A percentile compares a stretch with the other conserved stretches of the same genome.
These are phyloP conservation scores for Oncorhynchus gorbuscha DNA, from an alignment of 2,113 vertebrate species.

Conservation along the genomic window DNA sequence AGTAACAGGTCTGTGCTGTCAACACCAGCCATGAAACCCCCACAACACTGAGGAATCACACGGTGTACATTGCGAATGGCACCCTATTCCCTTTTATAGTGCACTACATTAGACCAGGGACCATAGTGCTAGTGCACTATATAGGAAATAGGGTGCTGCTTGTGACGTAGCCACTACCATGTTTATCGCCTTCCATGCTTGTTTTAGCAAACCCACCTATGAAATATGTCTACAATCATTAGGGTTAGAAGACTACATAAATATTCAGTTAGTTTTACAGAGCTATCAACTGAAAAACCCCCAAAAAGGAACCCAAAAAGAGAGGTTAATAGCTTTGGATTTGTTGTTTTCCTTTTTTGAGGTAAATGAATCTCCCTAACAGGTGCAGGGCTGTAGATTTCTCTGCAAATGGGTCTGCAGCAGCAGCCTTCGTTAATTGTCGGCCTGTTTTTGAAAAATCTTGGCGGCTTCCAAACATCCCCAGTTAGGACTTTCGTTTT, in stretches of 20 bases:
- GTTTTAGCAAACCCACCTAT: neutral
- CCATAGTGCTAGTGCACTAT: too few species aligned
- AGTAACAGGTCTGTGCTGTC: constrained; percentile 4
- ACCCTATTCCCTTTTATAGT: too few species aligned
- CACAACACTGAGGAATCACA: too few species aligned
- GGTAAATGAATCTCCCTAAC: neutral
- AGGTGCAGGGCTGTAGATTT: neutral
- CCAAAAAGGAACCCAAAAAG: neutral
- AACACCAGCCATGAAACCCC: neutral
- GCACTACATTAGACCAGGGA: too few species aligned
- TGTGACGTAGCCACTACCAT: neutral
- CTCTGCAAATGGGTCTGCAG: constrained; percentile 33
- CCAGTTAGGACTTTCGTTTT: constrained; percentile 55
- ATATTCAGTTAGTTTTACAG: too few species aligned
- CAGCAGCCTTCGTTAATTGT: neutral
- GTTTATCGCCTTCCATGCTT: constrained; percentile 27
- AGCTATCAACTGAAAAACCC: neutral
- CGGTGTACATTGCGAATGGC: too few species aligned
- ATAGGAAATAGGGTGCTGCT: too few species aligned
- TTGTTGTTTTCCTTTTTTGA: too few species aligned
- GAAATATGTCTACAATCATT: neutral
- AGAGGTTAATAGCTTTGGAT: neutral
- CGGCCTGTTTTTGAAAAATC: constrained; percentile 27
- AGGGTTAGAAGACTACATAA: neutral
- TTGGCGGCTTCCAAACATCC: constrained; percentile 40